Conservation (phyloP, 2,888 invertebrate species). For the Gymnosoma rotundatum region DNA sequence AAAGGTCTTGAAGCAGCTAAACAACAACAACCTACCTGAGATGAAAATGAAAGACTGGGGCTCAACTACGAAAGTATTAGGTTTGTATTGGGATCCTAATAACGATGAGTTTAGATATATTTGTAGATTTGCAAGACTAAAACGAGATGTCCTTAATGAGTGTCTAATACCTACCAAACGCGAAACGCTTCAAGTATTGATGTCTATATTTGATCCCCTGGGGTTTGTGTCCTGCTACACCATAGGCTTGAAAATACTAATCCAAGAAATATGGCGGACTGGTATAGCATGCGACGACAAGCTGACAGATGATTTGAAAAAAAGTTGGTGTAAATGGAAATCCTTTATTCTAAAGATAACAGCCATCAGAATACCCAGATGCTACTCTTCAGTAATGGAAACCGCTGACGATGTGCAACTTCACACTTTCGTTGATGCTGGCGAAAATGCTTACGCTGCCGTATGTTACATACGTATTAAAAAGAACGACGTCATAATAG, state of each 20-base stretch:
- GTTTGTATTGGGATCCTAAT: no score
- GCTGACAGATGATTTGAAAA: neutral
- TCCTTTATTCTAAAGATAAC: conserved; percentile 27
- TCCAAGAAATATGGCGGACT: neutral
- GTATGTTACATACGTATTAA: neutral
- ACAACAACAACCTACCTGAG: no score
- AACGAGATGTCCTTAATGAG: no score
- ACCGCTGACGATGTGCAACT: neutral
- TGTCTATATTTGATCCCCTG: no score
- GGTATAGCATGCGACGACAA: no score
- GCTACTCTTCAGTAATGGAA: conserved; percentile 34
- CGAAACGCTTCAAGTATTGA: no score
- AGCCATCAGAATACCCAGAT: conserved; percentile 21
- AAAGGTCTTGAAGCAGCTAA: neutral
- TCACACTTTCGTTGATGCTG: conserved; percentile 46
- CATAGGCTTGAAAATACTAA: neutral
- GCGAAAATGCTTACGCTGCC: neutral
- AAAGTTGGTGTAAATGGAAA: conserved; percentile 18
- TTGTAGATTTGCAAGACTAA: no score
- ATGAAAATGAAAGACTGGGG: no score
- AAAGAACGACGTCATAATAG: neutral
- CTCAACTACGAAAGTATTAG: no score
- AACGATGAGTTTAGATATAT: neutral
- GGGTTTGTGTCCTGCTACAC: no score
- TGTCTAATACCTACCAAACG: no score